phyloP scores from a whole-genome alignment of 2,888 invertebrate species.

The Onthophagus sagittarius region DNA sequence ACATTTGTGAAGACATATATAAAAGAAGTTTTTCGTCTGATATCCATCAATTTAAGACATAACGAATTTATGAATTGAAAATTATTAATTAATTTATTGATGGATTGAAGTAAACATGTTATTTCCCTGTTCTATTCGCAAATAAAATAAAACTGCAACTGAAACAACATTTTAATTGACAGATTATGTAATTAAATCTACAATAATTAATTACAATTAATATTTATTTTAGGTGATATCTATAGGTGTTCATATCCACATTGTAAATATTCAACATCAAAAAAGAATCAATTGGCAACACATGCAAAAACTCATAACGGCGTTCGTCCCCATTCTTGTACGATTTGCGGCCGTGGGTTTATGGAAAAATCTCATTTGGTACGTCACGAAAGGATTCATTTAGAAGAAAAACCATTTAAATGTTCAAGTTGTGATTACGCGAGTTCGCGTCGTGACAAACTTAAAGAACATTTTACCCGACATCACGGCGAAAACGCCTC shows the following conservation, averaged over 20 bases:
- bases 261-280: slow-evolving; percentile 61
- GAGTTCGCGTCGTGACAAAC: slow-evolving; percentile 61
- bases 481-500: slow-evolving; percentile 53
- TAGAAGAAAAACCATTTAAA: slow-evolving; percentile 60
- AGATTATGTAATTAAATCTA: too few species aligned
- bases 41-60: too few species aligned
- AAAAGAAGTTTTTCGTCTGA: too few species aligned
- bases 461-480: slow-evolving; percentile 56
- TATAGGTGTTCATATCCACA: slow-evolving; percentile 59
- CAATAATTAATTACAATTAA: background rate
- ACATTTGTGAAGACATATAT: too few species aligned
- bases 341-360: slow-evolving; percentile 59
- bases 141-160: too few species aligned
- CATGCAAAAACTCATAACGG: slow-evolving; percentile 62
- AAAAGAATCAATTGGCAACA: slow-evolving; percentile 60
- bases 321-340: slow-evolving; percentile 51
- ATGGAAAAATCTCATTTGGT: slow-evolving; percentile 65
- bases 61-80: too few species aligned
- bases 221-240: slow-evolving; percentile 50
- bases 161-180: too few species aligned
- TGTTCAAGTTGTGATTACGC: slow-evolving; percentile 63
- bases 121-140: too few species aligned
- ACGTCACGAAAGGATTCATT: slow-evolving; percentile 63
- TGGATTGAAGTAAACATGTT: too few species aligned
- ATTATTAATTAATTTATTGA: too few species aligned